Conservation (phyloP, 2,888 invertebrate species). For the Drosophila kanekoi region DNA sequence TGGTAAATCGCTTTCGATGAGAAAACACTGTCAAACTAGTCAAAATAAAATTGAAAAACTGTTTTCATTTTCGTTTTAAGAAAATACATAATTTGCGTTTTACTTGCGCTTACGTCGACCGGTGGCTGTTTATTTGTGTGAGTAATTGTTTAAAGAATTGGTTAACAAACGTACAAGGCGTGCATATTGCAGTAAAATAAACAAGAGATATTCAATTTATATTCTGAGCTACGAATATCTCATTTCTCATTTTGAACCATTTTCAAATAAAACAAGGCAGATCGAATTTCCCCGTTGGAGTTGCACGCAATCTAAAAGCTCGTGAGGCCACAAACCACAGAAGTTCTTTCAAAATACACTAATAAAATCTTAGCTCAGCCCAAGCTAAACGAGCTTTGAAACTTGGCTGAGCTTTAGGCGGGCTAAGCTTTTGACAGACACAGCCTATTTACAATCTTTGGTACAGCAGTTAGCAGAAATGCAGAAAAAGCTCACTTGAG, state of each 20-base stretch:
- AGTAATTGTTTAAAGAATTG: neutral
- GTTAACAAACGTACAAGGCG: neutral
- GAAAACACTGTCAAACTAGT: conserved; percentile 36
- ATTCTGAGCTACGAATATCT: too few relatives aligned
- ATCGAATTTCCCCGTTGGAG: too few relatives aligned
- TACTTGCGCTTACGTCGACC: neutral
- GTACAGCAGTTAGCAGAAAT: neutral
- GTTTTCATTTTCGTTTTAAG: conserved; percentile 14
- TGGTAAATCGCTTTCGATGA: conserved; percentile 14
- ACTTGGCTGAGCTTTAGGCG: conserved; percentile 11
- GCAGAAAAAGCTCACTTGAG: conserved; percentile 30
- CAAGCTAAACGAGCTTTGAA: neutral
- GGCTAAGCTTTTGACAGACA: conserved; percentile 1
- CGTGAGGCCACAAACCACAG: too few relatives aligned
- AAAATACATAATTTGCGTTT: conserved; percentile 36
- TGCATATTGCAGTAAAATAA: neutral
- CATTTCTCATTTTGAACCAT: too few relatives aligned
- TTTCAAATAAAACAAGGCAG: too few relatives aligned
- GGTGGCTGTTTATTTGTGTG: neutral
- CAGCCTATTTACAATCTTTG: conserved; percentile 7
- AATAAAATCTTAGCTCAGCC: too few relatives aligned
- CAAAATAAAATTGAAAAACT: conserved; percentile 19
- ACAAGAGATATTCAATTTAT: neutral
- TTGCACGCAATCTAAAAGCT: too few relatives aligned
- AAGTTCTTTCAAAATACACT: too few relatives aligned